Evolutionary conservation across 2,797 vertebrate genomes (phyloP), one percentile per base, ranked within the genome.

Genomic region (Rhinichthys osculus): DNA sequence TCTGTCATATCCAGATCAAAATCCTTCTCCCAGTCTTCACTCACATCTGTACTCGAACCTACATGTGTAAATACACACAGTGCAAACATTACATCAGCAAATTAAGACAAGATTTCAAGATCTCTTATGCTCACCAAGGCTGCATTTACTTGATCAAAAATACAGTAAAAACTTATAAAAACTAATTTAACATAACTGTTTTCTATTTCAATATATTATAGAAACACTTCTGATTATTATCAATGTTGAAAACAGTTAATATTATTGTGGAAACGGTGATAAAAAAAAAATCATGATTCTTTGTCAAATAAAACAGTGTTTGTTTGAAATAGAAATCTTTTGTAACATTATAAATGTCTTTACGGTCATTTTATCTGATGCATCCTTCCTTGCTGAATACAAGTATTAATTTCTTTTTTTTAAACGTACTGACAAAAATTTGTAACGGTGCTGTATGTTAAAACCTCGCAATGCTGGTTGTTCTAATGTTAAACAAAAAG

Each of bases 11-110:
- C 98, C 94, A 99, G 92, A 89, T 99, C 98, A 88, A 99, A 99
- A 91, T 99, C 98, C 92, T 99, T 99, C 83, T 99, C 98, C 98
- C 98, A 99, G 94, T 99, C 98, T 91, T 99, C 98, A 3, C 98
- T 99, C 90, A 99, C 97, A 3, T 99, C 98, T 0, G 98, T 99
- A 93, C 98, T 99, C 30, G 98, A 99, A 47, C 96, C 96, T 96
- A 11, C 71, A 42, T 3, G 16, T 38, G 7, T 33, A 52, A 6
- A 74, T 23, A 27, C 21, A 69, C 62, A 70, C n/a, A 54, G 6
- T 35, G 10, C n/a, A 74, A 27, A 73, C 8, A 44, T 7, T 17
- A 21, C 7, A 35, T 52, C 64, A 81, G 30, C 6, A 23, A 30
- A 40, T 59, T 16, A 44, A 33, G 67, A 42, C 16, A 67, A 38